Percentiles rank a stretch among this genome's conserved stretches.
phyloP scores from a whole-genome alignment of 2,113 vertebrate species.

The Atrichornis clamosus region DNA sequence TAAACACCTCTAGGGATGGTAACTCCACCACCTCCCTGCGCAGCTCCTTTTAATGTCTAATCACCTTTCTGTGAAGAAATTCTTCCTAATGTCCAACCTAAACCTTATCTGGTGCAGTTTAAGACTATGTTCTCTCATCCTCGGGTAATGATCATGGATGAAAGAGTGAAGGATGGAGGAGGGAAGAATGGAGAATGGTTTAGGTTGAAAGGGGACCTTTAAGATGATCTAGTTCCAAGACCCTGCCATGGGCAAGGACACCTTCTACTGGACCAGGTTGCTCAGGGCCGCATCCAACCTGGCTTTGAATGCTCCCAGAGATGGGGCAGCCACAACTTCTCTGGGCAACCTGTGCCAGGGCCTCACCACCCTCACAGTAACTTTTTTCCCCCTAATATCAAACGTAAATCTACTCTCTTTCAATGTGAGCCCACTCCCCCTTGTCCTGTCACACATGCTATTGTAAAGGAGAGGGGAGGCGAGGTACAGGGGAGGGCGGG shows the following conservation, averaged over 20 bases:
- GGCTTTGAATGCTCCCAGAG: not conserved
- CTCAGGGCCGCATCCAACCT: not conserved
- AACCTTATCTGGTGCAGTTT: not conserved
- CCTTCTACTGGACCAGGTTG: not conserved
- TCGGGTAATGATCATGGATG: not conserved
- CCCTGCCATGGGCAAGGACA: not conserved
- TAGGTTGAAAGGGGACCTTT: not conserved
- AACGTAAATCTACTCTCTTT: not conserved
- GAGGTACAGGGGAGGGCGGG: not conserved
- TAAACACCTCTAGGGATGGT: not conserved
- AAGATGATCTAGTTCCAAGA: not conserved
- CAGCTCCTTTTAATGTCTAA: not conserved
- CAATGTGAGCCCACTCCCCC: not conserved
- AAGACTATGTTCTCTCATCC: not conserved
- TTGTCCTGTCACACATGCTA: not conserved
- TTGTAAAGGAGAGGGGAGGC: not conserved
- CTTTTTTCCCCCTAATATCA: too few relatives aligned
- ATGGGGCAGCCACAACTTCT: not conserved
- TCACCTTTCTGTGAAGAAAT: not conserved
- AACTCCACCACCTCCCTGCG: not conserved
- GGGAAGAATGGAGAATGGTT: not conserved
- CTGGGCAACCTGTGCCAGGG: not conserved
- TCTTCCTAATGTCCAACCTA: not conserved
- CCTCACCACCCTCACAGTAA: not conserved
- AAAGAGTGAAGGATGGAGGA: not conserved